These are phyloP conservation scores for Diaphora mendica DNA, from an alignment of 2,888 invertebrate species.

Conservation along the genomic window DNA sequence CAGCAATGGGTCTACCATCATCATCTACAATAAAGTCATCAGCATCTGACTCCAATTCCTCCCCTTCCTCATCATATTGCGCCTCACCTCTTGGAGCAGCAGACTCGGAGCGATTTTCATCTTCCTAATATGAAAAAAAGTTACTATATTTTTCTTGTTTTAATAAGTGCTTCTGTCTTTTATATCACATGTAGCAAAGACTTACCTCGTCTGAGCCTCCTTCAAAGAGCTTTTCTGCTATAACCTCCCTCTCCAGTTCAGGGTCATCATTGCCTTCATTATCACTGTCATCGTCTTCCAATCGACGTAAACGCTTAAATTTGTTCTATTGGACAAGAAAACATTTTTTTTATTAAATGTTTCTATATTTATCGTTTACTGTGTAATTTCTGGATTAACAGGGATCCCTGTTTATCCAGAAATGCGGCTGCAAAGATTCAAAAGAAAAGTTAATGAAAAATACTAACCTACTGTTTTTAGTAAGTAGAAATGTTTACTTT, in stretches of 20 bases:
- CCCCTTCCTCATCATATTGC: constrained; percentile 91
- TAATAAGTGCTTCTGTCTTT: background rate
- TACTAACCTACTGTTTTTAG: background rate
- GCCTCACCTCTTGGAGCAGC: constrained; percentile 88
- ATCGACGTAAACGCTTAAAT: constrained; percentile 93
- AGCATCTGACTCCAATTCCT: constrained; percentile 94
- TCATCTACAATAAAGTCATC: constrained; percentile 99
- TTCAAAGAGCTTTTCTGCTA: constrained; percentile 95
- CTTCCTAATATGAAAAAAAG: constrained; percentile 85
- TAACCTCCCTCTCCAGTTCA: constrained; percentile 93
- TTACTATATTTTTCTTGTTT: background rate
- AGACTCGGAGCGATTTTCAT: constrained; percentile 91
- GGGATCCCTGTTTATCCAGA: background rate
- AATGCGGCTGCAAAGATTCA: background rate
- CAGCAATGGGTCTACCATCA: constrained; percentile 95
- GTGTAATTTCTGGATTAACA: background rate
- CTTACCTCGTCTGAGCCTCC: constrained; percentile 91
- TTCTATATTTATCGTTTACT: background rate
- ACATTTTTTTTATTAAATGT: background rate
- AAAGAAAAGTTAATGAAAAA: background rate
- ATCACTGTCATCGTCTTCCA: constrained; percentile 97
- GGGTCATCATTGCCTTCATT: constrained; percentile 93
- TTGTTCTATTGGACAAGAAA: constrained; percentile 88
- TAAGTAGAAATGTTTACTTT: no score
- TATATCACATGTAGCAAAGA: background rate